Percentiles rank a stretch among this genome's conserved stretches.
Conservation (phyloP, 2,888 invertebrate genomes). For the Sthenelais limicola region DNA sequence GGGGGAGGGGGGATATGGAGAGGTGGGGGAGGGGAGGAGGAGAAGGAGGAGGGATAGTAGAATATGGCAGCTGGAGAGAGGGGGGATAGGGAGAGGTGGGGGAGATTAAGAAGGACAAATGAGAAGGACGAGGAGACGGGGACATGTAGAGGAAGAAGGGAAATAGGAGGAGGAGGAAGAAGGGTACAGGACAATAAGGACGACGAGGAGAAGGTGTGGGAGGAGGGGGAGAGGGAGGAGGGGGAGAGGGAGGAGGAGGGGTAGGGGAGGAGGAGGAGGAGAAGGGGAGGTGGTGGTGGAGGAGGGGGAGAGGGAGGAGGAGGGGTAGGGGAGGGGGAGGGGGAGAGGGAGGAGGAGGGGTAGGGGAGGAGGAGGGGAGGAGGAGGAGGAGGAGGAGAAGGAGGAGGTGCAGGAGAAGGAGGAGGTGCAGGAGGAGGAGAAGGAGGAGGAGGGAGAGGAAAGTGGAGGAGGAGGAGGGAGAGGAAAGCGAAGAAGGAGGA, state of each 20-base stretch:
- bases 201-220: neutral
- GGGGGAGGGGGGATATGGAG: too few relatives aligned
- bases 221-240: constrained; percentile 1
- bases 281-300: neutral
- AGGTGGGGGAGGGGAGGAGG: too few relatives aligned
- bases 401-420: neutral
- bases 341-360: neutral
- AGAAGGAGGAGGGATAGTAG: too few relatives aligned
- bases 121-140: too few relatives aligned
- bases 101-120: too few relatives aligned
- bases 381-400: neutral
- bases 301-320: neutral
- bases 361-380: neutral
- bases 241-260: neutral
- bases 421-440: neutral
- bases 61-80: too few relatives aligned
- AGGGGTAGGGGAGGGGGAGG: neutral
- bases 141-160: too few relatives aligned
- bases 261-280: neutral
- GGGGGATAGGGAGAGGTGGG: too few relatives aligned
- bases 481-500: constrained; percentile 1
- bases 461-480: neutral
- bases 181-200: neutral
- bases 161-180: too few relatives aligned
- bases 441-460: neutral